Evolutionary conservation across 92 coral and sea anemone genomes (phyloP).

Genomic region (Heteractis magnifica): DNA sequence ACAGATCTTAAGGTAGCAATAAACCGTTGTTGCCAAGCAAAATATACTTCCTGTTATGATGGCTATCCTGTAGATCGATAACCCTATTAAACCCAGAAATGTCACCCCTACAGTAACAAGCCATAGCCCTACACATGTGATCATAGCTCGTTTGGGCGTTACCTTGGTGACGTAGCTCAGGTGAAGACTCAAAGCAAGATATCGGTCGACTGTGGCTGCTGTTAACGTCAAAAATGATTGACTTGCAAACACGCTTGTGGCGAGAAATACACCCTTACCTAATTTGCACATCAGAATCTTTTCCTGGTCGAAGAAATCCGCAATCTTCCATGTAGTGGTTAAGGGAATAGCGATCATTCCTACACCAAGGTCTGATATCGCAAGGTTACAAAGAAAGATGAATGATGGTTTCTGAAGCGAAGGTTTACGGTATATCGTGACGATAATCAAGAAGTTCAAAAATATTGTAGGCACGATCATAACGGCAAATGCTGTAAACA

Average conservation of each 20-base stretch:
- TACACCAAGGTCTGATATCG: constrained; percentile 14
- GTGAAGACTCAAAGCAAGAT: constrained; percentile 14
- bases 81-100: not conserved
- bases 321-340: not conserved
- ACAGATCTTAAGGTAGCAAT: constrained; percentile 7
- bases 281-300: not conserved
- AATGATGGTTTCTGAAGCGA: constrained; percentile 7
- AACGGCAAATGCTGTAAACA: not conserved
- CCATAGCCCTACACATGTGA: constrained; percentile 1
- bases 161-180: constrained; percentile 1
- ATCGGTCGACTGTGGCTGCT: constrained; percentile 10
- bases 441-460: not conserved
- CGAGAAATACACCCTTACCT: not conserved
- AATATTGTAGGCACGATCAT: not conserved
- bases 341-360: not conserved
- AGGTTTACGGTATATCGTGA: constrained; percentile 13
- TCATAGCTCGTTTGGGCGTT: constrained; percentile 9
- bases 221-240: constrained; percentile 8
- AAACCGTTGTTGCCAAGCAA: not conserved
- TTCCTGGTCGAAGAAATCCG: not conserved
- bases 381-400: constrained; percentile 14
- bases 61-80: not conserved
- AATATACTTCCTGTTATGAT: not conserved
- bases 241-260: not conserved
- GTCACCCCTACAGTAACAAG: not conserved